A percentile compares a stretch with the other conserved stretches of the same genome.
phyloP scores from a whole-genome alignment of 2,113 vertebrate genomes.

The Marcusenius ussheri region DNA sequence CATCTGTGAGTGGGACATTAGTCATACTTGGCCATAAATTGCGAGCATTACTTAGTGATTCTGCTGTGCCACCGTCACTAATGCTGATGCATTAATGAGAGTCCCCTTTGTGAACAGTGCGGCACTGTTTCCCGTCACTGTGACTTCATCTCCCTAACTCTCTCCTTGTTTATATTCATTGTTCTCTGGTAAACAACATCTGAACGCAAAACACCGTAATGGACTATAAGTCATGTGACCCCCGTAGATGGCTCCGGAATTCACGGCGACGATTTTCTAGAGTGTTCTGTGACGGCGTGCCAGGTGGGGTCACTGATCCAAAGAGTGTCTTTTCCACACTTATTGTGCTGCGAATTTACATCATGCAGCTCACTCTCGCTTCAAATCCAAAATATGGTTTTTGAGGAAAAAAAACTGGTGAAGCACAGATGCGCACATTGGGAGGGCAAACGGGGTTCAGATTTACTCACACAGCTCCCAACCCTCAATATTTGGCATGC shows the following conservation, averaged over 20 bases:
- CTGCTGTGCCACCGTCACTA: not conserved
- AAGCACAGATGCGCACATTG: not conserved
- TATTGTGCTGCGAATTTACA: not conserved
- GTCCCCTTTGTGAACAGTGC: not conserved
- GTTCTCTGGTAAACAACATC: not conserved
- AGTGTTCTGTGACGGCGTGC: not conserved
- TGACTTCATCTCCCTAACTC: not conserved
- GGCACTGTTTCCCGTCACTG: not conserved
- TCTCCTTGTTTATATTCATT: not conserved
- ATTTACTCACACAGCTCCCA: not conserved
- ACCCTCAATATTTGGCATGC: not conserved
- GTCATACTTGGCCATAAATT: not conserved
- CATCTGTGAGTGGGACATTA: not conserved
- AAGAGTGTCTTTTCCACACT: not conserved
- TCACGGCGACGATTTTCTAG: not conserved
- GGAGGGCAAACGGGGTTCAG: not conserved
- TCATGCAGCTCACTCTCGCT: not conserved
- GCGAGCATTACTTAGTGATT: not conserved
- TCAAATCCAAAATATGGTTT: not conserved
- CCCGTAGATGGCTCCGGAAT: not conserved
- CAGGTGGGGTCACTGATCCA: too few species aligned
- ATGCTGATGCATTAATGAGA: constrained; percentile 2
- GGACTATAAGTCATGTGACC: not conserved
- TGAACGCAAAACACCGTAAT: not conserved
- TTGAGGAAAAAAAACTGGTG: not conserved